These are phyloP conservation scores for Stomatorhinus walkeri DNA, from an alignment of 2,797 vertebrate species.

Conservation along the genomic window DNA sequence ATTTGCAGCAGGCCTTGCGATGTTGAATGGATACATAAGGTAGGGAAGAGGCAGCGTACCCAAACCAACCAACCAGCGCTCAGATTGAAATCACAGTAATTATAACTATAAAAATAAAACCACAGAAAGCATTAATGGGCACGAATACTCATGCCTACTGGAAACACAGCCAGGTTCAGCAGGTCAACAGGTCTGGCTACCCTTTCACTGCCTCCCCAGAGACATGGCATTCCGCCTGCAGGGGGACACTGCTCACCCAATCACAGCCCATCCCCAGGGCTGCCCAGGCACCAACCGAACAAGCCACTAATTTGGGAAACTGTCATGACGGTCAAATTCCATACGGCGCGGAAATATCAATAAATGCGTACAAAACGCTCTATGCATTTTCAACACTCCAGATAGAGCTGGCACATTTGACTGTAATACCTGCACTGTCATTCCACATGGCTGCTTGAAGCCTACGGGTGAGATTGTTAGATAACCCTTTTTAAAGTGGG, in stretches of 20 bases:
- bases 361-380: background rate
- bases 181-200: background rate
- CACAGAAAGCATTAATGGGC: background rate
- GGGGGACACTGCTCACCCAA: background rate
- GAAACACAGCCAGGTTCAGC: background rate
- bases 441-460: background rate
- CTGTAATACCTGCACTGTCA: conserved; percentile 1
- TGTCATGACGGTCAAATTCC: background rate
- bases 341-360: background rate
- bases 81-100: background rate
- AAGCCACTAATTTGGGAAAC: background rate
- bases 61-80: background rate
- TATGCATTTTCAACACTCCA: background rate
- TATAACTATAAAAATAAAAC: background rate
- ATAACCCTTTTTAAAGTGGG: conserved; percentile 6
- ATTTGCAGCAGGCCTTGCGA: background rate
- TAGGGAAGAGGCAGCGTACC: background rate
- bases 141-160: background rate
- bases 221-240: background rate
- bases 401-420: background rate
- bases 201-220: background rate
- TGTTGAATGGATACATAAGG: background rate
- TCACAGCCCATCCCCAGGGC: background rate
- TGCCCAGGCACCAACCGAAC: background rate
- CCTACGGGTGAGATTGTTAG: background rate